Conservation (phyloP, 92 coral and sea anemone genomes). For the Epizoanthus ramosus region DNA sequence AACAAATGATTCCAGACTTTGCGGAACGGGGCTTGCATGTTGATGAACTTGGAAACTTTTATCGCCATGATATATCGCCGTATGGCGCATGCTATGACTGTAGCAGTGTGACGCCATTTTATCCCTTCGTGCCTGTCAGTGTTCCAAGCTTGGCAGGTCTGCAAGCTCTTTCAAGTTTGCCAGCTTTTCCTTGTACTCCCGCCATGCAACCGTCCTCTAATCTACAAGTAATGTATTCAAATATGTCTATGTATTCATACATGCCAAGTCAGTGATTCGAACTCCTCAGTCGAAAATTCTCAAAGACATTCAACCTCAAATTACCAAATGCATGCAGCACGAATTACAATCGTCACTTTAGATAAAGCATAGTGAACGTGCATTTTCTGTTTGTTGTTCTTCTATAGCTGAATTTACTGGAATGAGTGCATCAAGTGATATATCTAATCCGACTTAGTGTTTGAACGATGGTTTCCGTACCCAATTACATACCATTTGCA, state of each 20-base stretch:
- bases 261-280: background rate
- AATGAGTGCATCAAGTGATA: too few species aligned
- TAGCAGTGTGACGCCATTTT: constrained; percentile 43
- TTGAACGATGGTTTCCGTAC: too few species aligned
- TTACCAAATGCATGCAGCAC: too few species aligned
- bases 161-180: constrained; percentile 33
- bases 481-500: too few species aligned
- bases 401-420: too few species aligned
- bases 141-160: constrained; percentile 35
- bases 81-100: constrained; percentile 64
- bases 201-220: constrained; percentile 79
- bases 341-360: too few species aligned
- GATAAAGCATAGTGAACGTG: too few species aligned
- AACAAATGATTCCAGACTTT: constrained; percentile 94
- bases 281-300: constrained; percentile 3
- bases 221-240: constrained; percentile 84
- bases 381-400: too few species aligned
- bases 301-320: background rate
- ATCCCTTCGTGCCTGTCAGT: constrained; percentile 28
- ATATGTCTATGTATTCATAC: constrained; percentile 83
- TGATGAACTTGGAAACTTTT: constrained; percentile 67
- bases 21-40: constrained; percentile 69
- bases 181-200: constrained; percentile 61
- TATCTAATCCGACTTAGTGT: too few species aligned
- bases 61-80: constrained; percentile 61